Base-by-base conservation (phyloP, 2,113 vertebrate genomes). In the Apistogramma diplotaenia region DNA sequence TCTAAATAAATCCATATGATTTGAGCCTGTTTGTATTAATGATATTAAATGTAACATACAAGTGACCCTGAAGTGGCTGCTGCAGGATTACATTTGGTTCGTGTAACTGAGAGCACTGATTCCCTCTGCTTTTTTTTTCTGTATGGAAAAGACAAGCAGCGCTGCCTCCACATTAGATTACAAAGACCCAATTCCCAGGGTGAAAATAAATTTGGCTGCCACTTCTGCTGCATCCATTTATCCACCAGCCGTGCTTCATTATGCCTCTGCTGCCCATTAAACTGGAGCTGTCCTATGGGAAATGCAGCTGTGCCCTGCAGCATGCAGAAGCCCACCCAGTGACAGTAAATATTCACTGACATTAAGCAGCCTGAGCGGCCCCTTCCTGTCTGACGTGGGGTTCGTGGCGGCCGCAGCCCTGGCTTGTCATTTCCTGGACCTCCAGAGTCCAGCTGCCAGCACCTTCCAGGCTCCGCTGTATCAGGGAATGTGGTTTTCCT, bases 331-430 rank as follows among this genome's bases (percentile, higher is more conserved):
- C 88, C 75, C 86, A 79, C 89, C 81, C 75, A 59, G 82, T 29
- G 74, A 85, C 89, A 79, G 74, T 87, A 86, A 92, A 88, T 84
- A 91, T 86, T 76, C 78, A 81, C 59, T 91, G 90, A 92, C 91
- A 91, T 87, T 91, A 89, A 87, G 16, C 86, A 82, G 89, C 76
- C 25, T 27, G 7, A 86, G 77, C 5, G 72, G 82, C 76, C 29
- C 43, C 89, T 91, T 89, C 83, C 87, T 85, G 86, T 79, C 82
- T 89, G 81, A 49, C 4, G 29, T 15, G 18, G 54, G 73, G 56
- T 73, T 29, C 9, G n/a, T 51, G 62, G 84, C 43, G 25, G 60
- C 78, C 12, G 82, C 82, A 46, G 84, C 53, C 46, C 62, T n/a
- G n/a, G 49, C 56, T 35, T 74, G 27, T 2, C 56, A 25, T 67